Evolutionary conservation across 2,113 vertebrate genomes (phyloP), one percentile per base, ranked within the genome.

Genomic region (Caranx ignobilis): DNA sequence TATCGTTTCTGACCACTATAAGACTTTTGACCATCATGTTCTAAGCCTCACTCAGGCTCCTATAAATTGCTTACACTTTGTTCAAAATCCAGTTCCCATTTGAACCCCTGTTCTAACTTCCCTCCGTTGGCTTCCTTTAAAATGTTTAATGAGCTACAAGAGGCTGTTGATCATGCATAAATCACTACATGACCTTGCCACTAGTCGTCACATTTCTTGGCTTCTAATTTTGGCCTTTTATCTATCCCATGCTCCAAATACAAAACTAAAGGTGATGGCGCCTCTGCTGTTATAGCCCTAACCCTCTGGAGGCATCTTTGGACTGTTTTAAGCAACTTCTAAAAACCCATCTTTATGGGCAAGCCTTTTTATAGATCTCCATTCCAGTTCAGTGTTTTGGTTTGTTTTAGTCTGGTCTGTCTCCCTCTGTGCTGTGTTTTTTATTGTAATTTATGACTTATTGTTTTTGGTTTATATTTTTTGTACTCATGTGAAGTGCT

Each of bases 281-380:
- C 32, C 41, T 67, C 61, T 52, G n/a, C 11, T 63, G 71, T 73
- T 59, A 26, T 35, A 39, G 39, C 6, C 41, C 32, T 5, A 75
- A 45, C 39, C 26, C 12, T 65, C n/a, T 50, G 31, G 1, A 34
- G 19, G 2, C 8, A 34, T 47, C 43, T 48, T 61, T 48, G 6
- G 19, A 32, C 26, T 52, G 15, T 52, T 62, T 34, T 21, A 52
- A 54, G 56, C 2, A 0, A 26, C 18, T 62, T 43, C 26, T 12
- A 34, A 45, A 45, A 62, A 62, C 3, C 19, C 16, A 62, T 54
- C 35, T 69, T 34, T 48, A n/a, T 11, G 41, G 35, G 11, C 15
- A 55, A 21, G 37, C 5, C 34, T 15, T 65, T 73, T 52, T 39
- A 15, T 31, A 71, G 15, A 43, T 11, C 21, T 43, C 21, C 3